Evolutionary conservation across 2,888 invertebrate species (phyloP).

Genomic region (Parochlus steinenii): DNA sequence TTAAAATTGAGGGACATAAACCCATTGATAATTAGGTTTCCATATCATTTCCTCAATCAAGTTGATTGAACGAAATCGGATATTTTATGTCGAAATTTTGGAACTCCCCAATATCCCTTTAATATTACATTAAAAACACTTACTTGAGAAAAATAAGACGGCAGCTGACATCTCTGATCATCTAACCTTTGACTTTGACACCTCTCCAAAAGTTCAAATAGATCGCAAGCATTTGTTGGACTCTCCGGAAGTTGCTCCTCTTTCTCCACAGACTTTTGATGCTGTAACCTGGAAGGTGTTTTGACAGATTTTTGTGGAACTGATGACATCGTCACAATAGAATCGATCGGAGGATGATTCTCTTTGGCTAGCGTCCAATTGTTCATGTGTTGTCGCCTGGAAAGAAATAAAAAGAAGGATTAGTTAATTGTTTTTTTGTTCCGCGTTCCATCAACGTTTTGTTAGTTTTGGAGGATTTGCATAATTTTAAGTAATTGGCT

Average conservation of each 20-base stretch:
- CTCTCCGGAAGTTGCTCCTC: slow-evolving; percentile 28
- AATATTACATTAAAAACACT: slow-evolving; percentile 19
- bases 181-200: slow-evolving; percentile 89
- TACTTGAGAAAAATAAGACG: slow-evolving; percentile 81
- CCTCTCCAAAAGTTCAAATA: slow-evolving; percentile 86
- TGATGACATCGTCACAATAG: too few species aligned
- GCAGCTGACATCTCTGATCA: slow-evolving; percentile 92
- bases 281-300: slow-evolving; percentile 25
- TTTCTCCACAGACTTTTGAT: slow-evolving; percentile 26
- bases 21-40: too few species aligned
- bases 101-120: too few species aligned
- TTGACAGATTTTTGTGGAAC: neutral
- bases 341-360: slow-evolving; percentile 15
- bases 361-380: slow-evolving; percentile 23
- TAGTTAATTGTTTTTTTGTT: too few species aligned
- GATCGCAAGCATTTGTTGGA: slow-evolving; percentile 42
- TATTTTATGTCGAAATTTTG: too few species aligned
- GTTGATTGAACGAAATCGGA: too few species aligned
- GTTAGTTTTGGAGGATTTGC: too few species aligned
- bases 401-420: slow-evolving; percentile 17
- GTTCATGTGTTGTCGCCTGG: slow-evolving; percentile 48
- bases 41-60: too few species aligned
- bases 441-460: too few species aligned
- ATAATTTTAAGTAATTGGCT: too few species aligned
- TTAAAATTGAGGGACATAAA: too few species aligned